Evolutionary conservation across 2,113 vertebrate genomes (phyloP).

Genomic region (Eulemur rufifrons): DNA sequence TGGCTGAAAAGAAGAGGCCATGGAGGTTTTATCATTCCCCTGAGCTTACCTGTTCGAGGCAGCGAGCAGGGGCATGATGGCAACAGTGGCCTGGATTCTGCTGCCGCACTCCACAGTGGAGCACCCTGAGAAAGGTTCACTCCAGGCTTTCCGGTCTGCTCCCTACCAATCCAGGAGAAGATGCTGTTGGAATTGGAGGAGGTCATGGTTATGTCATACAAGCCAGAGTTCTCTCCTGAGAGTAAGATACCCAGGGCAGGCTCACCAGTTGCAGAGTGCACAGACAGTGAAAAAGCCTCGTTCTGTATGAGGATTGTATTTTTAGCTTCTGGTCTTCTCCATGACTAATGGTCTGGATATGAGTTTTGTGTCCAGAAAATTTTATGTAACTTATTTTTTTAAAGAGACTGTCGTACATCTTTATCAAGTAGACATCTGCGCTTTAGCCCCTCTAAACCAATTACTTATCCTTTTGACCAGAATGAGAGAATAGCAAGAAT

Average conservation of each 20-base stretch:
- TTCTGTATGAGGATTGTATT: background rate
- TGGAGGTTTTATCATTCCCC: background rate
- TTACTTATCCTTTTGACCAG: conserved; percentile 30
- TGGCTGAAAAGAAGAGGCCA: background rate
- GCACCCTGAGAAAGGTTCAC: background rate
- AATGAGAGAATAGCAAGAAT: background rate
- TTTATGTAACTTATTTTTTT: conserved; percentile 77
- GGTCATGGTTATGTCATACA: background rate
- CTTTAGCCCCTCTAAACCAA: background rate
- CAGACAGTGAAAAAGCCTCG: background rate
- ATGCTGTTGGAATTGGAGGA: background rate
- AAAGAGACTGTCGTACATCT: conserved; percentile 52
- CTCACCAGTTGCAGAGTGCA: background rate
- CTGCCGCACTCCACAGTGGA: background rate
- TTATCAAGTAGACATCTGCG: conserved; percentile 47
- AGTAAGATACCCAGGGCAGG: background rate
- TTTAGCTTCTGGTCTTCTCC: conserved; percentile 30
- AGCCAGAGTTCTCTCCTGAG: background rate
- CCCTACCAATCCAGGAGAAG: background rate
- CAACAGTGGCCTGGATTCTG: background rate
- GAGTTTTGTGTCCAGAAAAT: conserved; percentile 57
- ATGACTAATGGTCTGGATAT: conserved; percentile 18
- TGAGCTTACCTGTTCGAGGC: background rate
- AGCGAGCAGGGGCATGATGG: background rate
- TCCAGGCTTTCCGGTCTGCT: background rate